Percentiles rank a stretch among this genome's conserved stretches.
Evolutionary conservation across 2,113 vertebrate species (phyloP).

Genomic region (Ardeotis arabs): DNA sequence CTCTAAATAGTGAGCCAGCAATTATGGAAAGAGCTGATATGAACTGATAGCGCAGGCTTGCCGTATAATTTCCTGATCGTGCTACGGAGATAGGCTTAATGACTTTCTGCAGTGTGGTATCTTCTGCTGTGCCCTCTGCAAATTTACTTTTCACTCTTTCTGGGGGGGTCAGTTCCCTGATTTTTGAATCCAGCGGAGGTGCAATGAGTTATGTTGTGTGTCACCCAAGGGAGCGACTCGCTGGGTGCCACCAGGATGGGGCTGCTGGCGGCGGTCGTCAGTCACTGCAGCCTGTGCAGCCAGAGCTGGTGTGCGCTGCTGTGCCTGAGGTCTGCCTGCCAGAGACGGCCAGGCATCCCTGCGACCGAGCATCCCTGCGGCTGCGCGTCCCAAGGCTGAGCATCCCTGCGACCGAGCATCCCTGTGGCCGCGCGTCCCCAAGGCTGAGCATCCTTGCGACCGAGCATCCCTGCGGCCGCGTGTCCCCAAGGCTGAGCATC

Average conservation of each 20-base stretch:
- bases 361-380: not conserved
- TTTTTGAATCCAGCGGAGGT: rapidly evolving
- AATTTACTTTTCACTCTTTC: not conserved
- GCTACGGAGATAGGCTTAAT: rapidly evolving
- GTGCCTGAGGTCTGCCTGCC: not conserved
- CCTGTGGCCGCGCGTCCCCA: not conserved
- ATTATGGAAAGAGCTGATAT: rapidly evolving
- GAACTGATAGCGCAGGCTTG: not conserved
- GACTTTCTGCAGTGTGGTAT: not conserved
- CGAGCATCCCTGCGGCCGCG: not conserved
- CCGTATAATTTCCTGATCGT: rapidly evolving
- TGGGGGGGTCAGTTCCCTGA: not conserved
- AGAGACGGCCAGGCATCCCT: not conserved
- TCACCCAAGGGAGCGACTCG: rapidly evolving
- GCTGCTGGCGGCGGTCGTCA: rapidly evolving
- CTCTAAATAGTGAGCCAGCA: not conserved
- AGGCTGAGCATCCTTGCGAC: not conserved
- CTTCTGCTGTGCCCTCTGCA: not conserved
- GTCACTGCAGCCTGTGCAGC: not conserved
- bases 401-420: not conserved
- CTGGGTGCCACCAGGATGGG: rapidly evolving
- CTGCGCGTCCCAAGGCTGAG: not conserved
- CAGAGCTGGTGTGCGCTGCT: rapidly evolving
- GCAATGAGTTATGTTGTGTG: rapidly evolving
- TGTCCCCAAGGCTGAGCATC: no score